Conservation (phyloP, 2,888 invertebrate species). For the Leptura quadrifasciata region DNA sequence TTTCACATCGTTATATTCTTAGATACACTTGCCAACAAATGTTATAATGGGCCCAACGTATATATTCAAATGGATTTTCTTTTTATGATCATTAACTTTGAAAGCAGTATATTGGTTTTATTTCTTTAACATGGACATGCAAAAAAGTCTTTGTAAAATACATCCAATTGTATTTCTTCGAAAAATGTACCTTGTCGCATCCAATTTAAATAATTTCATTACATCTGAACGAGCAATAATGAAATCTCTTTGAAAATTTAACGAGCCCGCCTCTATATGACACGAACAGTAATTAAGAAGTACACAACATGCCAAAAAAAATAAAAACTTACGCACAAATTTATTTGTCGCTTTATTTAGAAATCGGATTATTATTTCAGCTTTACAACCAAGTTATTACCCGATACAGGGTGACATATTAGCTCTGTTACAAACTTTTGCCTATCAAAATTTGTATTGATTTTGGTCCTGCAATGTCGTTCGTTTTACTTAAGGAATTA, state of each 20-base stretch:
- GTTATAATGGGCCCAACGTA: background rate
- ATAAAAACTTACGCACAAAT: background rate
- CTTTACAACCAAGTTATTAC: background rate
- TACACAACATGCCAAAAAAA: background rate
- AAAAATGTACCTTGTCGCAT: conserved; percentile 4
- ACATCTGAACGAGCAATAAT: background rate
- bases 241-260: background rate
- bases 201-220: background rate
- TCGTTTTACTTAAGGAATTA: no score
- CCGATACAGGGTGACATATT: background rate
- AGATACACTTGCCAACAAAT: background rate
- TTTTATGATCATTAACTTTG: background rate
- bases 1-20: background rate
- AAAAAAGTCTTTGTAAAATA: conserved; percentile 6
- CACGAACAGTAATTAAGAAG: background rate
- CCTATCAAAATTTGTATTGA: no score
- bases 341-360: background rate
- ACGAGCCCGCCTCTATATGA: background rate
- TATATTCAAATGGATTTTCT: background rate
- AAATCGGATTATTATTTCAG: background rate
- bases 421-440: no score
- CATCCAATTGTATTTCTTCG: background rate
- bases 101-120: background rate
- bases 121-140: background rate
- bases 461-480: no score